These are phyloP conservation scores for Ptilonorhynchus violaceus DNA, from an alignment of 2,113 vertebrate species.

Conservation along the genomic window DNA sequence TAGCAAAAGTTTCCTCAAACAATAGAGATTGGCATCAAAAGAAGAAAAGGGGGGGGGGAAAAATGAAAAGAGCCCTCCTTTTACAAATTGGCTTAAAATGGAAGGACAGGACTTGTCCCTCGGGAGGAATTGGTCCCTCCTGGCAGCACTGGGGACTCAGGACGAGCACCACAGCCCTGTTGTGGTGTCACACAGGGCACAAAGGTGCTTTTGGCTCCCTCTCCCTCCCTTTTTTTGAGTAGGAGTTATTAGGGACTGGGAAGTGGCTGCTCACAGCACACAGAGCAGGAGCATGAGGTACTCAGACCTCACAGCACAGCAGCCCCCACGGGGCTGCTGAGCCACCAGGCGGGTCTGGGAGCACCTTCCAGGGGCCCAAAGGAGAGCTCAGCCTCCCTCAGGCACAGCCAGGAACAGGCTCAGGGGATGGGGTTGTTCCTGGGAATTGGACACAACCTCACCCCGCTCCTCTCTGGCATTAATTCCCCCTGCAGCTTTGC, in stretches of 20 bases:
- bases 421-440: not conserved
- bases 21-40: constrained; percentile 39
- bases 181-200: not conserved
- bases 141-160: not conserved
- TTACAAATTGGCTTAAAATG: not conserved
- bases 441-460: not conserved
- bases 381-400: not conserved
- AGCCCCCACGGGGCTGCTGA: not conserved
- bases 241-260: not conserved
- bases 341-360: not conserved
- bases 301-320: not conserved
- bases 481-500: not conserved
- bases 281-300: not conserved
- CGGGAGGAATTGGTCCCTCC: not conserved
- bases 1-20: constrained; percentile 34
- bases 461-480: not conserved
- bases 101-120: not conserved
- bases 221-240: not conserved
- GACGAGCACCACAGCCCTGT: accelerated
- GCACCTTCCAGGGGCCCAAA: not conserved
- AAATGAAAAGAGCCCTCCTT: not conserved
- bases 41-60: not conserved
- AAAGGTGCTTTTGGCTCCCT: not conserved
- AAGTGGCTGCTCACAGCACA: not conserved
- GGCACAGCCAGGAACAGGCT: not conserved